Percentiles rank a stretch among this genome's conserved stretches.
Conservation (phyloP, 30 jellyfish, hydroid and myxozoan species). For the Euphysa ruthae region DNA sequence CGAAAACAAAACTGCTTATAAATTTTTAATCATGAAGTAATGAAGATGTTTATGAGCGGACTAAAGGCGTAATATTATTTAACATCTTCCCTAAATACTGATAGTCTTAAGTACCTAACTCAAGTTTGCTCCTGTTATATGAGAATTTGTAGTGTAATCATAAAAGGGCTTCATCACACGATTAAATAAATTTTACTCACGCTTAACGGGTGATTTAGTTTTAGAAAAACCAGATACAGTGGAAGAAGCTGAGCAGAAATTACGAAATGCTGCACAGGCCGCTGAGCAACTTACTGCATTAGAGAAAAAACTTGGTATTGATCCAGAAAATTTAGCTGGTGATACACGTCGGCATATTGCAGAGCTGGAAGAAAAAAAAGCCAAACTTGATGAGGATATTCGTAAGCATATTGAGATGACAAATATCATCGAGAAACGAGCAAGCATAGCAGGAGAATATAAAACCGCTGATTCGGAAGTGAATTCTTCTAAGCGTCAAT, state of each 20-base stretch:
- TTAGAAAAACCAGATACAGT: constrained; percentile 40
- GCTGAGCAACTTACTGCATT: constrained; percentile 70
- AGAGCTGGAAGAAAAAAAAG: constrained; percentile 55
- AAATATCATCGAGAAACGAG: constrained; percentile 25
- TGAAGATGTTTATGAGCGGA: too few species aligned
- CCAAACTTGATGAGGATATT: constrained; percentile 50
- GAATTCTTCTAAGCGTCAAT: constrained; percentile 69
- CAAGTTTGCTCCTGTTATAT: too few species aligned
- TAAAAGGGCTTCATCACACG: too few species aligned
- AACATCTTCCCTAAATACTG: too few species aligned
- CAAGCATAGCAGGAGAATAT: constrained; percentile 5
- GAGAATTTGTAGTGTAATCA: too few species aligned
- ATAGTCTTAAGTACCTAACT: too few species aligned
- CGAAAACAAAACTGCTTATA: too few species aligned
- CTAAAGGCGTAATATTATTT: too few species aligned
- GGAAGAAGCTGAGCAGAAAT: constrained; percentile 47
- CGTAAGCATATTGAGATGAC: constrained; percentile 47
- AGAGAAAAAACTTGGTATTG: constrained; percentile 63
- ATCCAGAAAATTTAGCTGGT: constrained; percentile 66
- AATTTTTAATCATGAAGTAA: too few species aligned
- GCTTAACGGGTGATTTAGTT: too few species aligned
- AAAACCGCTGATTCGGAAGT: too few species aligned
- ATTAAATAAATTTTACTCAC: too few species aligned
- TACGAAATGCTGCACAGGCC: constrained; percentile 54
- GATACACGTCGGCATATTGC: constrained; percentile 59